Evolutionary conservation across 2,797 vertebrate species (phyloP).

Genomic region (Clarias pachynema): DNA sequence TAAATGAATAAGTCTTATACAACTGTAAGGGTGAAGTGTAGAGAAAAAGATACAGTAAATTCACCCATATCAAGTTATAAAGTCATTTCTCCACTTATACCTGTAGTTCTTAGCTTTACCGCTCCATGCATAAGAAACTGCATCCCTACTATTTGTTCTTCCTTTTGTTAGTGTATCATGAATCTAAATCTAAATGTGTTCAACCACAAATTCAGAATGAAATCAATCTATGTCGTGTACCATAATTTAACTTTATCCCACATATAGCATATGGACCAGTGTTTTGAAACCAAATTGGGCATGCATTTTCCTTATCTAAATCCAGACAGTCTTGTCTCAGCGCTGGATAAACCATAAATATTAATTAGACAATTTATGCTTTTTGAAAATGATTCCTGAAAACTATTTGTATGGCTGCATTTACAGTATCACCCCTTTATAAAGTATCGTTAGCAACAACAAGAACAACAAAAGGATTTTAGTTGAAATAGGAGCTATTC

Average conservation of each 20-base stretch:
- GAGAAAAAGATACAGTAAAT: background rate
- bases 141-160: background rate
- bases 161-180: background rate
- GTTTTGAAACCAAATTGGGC: slow-evolving; percentile 25
- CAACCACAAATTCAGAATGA: background rate
- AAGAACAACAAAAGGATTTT: too few relatives aligned
- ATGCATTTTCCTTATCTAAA: slow-evolving; percentile 30
- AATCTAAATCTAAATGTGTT: slow-evolving; percentile 4
- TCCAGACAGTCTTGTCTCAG: slow-evolving; percentile 3
- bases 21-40: too few relatives aligned
- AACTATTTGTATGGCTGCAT: background rate
- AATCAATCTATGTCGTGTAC: background rate
- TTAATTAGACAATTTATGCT: background rate
- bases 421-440: background rate
- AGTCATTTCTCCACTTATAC: background rate
- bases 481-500: background rate
- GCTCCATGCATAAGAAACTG: background rate
- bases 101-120: background rate
- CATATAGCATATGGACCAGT: background rate
- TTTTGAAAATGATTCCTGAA: background rate
- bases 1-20: background rate
- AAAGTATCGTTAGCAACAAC: background rate
- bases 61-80: too few relatives aligned
- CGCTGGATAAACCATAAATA: slow-evolving; percentile 24
- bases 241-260: background rate